These are phyloP conservation scores for Brachionus rotundiformis DNA, from an alignment of 1,140 invertebrate species.

Conservation along the genomic window DNA sequence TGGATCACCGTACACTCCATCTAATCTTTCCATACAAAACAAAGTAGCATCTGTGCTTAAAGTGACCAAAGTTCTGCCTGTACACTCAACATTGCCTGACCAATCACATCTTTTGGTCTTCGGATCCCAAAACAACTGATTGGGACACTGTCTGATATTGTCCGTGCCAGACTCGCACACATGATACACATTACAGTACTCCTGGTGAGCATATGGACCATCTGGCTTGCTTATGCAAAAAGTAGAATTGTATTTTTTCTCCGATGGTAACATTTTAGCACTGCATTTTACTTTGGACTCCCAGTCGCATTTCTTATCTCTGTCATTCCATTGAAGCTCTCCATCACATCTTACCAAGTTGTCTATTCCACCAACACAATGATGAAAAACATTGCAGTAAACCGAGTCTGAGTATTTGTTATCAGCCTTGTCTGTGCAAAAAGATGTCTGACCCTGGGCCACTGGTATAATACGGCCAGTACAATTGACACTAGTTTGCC, in stretches of 20 bases:
- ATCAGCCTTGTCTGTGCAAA: slow-evolving; percentile 48
- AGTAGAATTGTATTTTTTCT: slow-evolving; percentile 40
- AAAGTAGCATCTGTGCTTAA: slow-evolving; percentile 25
- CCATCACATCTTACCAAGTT: slow-evolving; percentile 39
- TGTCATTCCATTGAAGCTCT: slow-evolving; percentile 34
- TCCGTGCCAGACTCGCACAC: slow-evolving; percentile 51
- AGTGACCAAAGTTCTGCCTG: slow-evolving; percentile 38
- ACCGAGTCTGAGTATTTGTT: slow-evolving; percentile 35
- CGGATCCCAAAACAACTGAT: slow-evolving; percentile 51
- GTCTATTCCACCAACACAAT: slow-evolving; percentile 48
- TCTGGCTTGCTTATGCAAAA: slow-evolving; percentile 51
- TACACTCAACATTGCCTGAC: slow-evolving; percentile 50
- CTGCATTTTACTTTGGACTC: slow-evolving; percentile 18
- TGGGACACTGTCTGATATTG: slow-evolving; percentile 51
- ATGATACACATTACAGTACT: slow-evolving; percentile 52
- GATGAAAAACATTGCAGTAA: slow-evolving; percentile 52
- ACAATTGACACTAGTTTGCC: slow-evolving; percentile 52
- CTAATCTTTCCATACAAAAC: slow-evolving; percentile 49
- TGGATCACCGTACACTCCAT: slow-evolving; percentile 47
- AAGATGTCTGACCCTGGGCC: slow-evolving; percentile 41
- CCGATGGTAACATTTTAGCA: slow-evolving; percentile 39
- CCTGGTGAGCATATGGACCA: slow-evolving; percentile 48
- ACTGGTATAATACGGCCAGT: slow-evolving; percentile 46
- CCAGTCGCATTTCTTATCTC: slow-evolving; percentile 41
- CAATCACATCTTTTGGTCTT: slow-evolving; percentile 49